Evolutionary conservation across 2,113 vertebrate species (phyloP).

Genomic region (Phalacrocorax pelagicus): DNA sequence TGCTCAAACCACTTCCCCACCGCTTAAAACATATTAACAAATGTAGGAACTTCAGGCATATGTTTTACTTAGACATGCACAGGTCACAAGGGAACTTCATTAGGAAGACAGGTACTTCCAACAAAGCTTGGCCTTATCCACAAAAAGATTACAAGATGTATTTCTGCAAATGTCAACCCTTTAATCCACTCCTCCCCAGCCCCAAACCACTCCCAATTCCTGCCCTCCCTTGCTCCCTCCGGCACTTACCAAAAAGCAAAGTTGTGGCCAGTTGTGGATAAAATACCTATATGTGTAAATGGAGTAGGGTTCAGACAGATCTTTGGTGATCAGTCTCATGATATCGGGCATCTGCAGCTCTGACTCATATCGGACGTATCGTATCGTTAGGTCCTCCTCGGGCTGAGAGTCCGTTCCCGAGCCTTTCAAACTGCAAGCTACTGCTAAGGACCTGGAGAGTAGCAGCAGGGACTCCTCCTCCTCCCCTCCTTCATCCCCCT

Average conservation of each 20-base stretch:
- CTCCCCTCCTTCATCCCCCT: slow-evolving; percentile 63
- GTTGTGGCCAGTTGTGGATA: slow-evolving; percentile 99
- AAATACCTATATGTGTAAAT: slow-evolving; percentile 99
- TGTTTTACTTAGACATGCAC: background rate
- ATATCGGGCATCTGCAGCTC: slow-evolving; percentile 99
- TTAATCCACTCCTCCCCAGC: background rate
- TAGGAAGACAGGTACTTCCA: background rate
- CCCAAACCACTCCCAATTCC: slow-evolving; percentile 26
- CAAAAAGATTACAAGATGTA: background rate
- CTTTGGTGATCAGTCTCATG: slow-evolving; percentile 99
- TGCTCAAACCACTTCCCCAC: background rate
- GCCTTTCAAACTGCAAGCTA: slow-evolving; percentile 74
- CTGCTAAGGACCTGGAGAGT: slow-evolving; percentile 69
- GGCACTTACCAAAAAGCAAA: slow-evolving; percentile 99
- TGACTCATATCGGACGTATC: slow-evolving; percentile 97
- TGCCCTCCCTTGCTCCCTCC: background rate
- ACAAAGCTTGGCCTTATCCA: background rate
- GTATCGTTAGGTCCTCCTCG: slow-evolving; percentile 84
- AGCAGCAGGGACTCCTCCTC: slow-evolving; percentile 72
- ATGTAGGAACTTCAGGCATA: background rate
- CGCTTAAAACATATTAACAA: background rate
- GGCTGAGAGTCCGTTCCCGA: slow-evolving; percentile 75
- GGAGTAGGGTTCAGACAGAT: slow-evolving; percentile 99
- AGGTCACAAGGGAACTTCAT: background rate
- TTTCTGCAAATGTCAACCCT: background rate